Base-by-base conservation (phyloP, 1,140 invertebrate genomes). In the Homarus americanus region DNA sequence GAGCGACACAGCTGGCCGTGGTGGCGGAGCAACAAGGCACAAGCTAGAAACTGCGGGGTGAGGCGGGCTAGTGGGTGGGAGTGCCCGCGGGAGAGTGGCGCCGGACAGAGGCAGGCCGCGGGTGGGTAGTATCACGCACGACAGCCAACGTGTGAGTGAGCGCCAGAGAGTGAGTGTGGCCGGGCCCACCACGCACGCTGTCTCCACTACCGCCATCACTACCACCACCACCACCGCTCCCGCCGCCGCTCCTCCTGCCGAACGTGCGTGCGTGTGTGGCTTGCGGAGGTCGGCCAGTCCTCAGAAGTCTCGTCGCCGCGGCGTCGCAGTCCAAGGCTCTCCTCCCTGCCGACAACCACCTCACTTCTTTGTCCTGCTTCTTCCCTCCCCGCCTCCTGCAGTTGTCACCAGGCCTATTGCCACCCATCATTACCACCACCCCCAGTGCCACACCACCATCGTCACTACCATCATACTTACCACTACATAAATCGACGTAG, bases 141-240 rank as follows among this genome's bases (percentile, higher is more conserved):
- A 69, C 87, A 82, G 79, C 72, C 80, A 36, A 80, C 87, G 87
- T 90, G 87, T 83, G 87, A 90, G 87, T 90, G 87, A 90, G 80
- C 84, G 80, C 87, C 87, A 83, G 84, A 24, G 63, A 69, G 63
- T 49, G 63, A 49, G 58, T 82, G 87, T 75, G 79, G 41, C 79
- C 40, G 79, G 32, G 36, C 44, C 44, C 78, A 75, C 87, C 69
- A 89, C 87, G 87, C 87, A 82, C 87, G 87, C 79, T 89, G 87
- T 89, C 79, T 63, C 66, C 87, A 53, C 87, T 38, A 82, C 78
- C 79, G 32, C 83, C 34, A 40, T 34, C 49, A 41, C 79, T 44
- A 36, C 84, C 84, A 63, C 84, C 75, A 40, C 87, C 58, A 75
- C 86, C 53, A 32, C 76, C 86, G 58, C 75, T 28, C 34, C 66